Evolutionary conservation across 2,888 invertebrate genomes (phyloP).

Genomic region (Agriotes lineatus): DNA sequence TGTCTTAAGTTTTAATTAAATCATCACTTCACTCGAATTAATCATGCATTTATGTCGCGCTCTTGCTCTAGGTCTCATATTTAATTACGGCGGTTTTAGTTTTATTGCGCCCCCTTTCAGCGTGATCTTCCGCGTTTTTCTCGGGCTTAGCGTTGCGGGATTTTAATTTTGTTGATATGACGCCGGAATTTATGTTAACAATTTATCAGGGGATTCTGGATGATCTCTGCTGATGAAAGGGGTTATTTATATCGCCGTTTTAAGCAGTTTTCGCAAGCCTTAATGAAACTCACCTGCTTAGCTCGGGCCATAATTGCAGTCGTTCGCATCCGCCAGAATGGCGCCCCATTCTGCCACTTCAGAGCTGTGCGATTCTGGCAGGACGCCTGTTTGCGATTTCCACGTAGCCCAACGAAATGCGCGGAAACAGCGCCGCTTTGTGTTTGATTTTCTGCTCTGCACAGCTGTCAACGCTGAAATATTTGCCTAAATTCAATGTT

Average conservation of each 20-base stretch:
- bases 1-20: slow-evolving; percentile 9
- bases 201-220: slow-evolving; percentile 21
- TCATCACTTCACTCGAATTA: slow-evolving; percentile 4
- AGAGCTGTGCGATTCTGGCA: neutral
- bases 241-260: slow-evolving; percentile 22
- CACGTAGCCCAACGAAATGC: neutral
- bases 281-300: slow-evolving; percentile 13
- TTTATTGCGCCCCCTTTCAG: too few relatives aligned
- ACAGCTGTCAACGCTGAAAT: neutral
- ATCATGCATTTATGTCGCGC: neutral
- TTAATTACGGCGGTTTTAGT: neutral
- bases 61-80: neutral
- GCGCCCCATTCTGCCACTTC: neutral
- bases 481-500: neutral
- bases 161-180: neutral
- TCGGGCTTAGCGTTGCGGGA: neutral
- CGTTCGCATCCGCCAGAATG: slow-evolving; percentile 8
- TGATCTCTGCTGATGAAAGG: slow-evolving; percentile 12
- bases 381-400: slow-evolving; percentile 3
- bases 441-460: neutral
- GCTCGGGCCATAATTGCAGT: neutral
- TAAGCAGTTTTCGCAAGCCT: slow-evolving; percentile 12
- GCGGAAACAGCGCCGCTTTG: neutral
- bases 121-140: too few relatives aligned
- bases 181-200: slow-evolving; percentile 14